Conservation (phyloP, 2,888 invertebrate species). For the Caenorhabditis doughertyi region DNA sequence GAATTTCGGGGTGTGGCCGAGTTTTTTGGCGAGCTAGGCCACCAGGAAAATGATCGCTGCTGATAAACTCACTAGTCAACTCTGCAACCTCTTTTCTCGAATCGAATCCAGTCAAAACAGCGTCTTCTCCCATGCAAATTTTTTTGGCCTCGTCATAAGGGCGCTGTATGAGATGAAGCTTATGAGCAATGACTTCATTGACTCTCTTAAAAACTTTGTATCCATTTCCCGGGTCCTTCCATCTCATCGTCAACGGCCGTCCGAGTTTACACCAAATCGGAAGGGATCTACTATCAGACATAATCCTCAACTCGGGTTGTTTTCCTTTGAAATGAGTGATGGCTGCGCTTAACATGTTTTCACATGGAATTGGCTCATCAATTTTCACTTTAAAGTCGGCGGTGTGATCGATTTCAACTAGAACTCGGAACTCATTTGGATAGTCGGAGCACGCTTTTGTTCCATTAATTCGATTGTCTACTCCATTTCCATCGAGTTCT, state of each 20-base stretch:
- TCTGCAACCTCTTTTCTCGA: background rate
- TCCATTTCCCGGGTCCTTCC: background rate
- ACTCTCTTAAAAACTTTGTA: background rate
- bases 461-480: no score
- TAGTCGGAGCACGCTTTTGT: no score
- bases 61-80: background rate
- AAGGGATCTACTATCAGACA: conserved; percentile 21
- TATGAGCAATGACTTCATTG: background rate
- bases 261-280: conserved; percentile 24
- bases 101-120: background rate
- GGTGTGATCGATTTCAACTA: no score
- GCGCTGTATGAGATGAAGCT: background rate
- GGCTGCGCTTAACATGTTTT: conserved; percentile 6
- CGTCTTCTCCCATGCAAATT: background rate
- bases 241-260: no score
- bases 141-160: background rate
- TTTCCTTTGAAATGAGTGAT: background rate
- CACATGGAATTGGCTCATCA: background rate
- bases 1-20: no score
- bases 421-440: no score
- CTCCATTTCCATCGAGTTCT: no score
- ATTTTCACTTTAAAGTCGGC: no score
- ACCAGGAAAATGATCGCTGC: background rate
- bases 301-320: background rate
- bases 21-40: background rate